Conservation (phyloP, 2,113 vertebrate genomes). For the Sebastes schlegelii region DNA sequence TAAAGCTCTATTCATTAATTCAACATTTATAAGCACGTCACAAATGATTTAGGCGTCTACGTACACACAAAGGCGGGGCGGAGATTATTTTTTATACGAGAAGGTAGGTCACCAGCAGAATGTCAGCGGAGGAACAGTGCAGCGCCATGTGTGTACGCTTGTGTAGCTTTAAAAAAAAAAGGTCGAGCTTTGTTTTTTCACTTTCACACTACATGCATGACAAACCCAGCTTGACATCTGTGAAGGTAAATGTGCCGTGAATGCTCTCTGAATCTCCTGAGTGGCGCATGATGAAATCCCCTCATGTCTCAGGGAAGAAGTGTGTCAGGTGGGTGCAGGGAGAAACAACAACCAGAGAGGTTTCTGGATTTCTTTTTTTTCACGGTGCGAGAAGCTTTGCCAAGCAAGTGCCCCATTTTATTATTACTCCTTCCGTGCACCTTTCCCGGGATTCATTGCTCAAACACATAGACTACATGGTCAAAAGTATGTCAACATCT, state of each 20-base stretch:
- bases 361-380: constrained; percentile 19
- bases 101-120: constrained; percentile 27
- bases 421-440: not conserved
- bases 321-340: constrained; percentile 1
- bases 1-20: not conserved
- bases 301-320: not conserved
- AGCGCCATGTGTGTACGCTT: not conserved
- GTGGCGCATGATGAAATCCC: constrained; percentile 29
- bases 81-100: not conserved
- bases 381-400: constrained; percentile 1
- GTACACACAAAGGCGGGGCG: not conserved
- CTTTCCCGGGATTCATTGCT: not conserved
- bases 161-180: not conserved
- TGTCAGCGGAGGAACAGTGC: not conserved
- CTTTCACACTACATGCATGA: constrained; percentile 10
- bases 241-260: constrained; percentile 43
- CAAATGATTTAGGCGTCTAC: not conserved
- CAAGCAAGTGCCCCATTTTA: not conserved
- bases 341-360: constrained; percentile 9
- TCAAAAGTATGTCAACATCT: not conserved
- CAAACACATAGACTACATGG: not conserved
- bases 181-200: not conserved
- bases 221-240: constrained; percentile 41
- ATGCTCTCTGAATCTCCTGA: constrained; percentile 13
- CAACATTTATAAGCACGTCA: constrained; percentile 25